Base-by-base conservation (phyloP, 2,113 vertebrate species). In the Plotosus lineatus region DNA sequence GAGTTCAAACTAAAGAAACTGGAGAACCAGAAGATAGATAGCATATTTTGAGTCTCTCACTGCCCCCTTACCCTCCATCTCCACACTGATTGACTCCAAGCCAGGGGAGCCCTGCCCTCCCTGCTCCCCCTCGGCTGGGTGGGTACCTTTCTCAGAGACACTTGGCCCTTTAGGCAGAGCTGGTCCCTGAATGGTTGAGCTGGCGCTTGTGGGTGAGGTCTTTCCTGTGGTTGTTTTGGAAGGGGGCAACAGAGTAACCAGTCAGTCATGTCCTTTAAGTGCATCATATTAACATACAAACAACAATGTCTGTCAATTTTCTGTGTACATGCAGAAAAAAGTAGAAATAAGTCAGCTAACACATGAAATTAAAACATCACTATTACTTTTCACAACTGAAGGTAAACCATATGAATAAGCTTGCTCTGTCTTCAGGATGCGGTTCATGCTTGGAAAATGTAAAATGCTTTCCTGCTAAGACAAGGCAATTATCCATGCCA, bases 21-120 rank as follows among this genome's bases (percentile, higher is more conserved):
- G 14, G 60, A 81, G 53, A 80, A 78, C 68, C 66, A 81, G 55
- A 85, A 81, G 87, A 91, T 46, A 84, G 60, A 88, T 78, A 85
- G 48, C 14, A 77, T 71, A 82, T 12, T 78, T 80, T 66, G 68
- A 80, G 66, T 75, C 84, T 83, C 72, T 87, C 88, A 73, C 91
- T 87, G 86, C 89, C 92, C 90, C 93, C 94, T 95, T 95, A 95
- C 94, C 94, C 94, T 95, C 93, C 89, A 93, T 94, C 92, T 94
- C 94, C 93, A 95, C 94, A 94, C 90, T 93, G 93, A 93, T 92
- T 88, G 92, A 91, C 91, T 93, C 91, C 90, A 90, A 93, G 91
- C 93, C 92, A 93, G 90, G 91, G 89, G 93, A 92, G 86, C 91
- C 93, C 86, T 91, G 91, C 83, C 91, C 91, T 86, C 91, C 93